Base-by-base conservation (phyloP, 1,140 invertebrate species). In the Gryon sp. region DNA sequence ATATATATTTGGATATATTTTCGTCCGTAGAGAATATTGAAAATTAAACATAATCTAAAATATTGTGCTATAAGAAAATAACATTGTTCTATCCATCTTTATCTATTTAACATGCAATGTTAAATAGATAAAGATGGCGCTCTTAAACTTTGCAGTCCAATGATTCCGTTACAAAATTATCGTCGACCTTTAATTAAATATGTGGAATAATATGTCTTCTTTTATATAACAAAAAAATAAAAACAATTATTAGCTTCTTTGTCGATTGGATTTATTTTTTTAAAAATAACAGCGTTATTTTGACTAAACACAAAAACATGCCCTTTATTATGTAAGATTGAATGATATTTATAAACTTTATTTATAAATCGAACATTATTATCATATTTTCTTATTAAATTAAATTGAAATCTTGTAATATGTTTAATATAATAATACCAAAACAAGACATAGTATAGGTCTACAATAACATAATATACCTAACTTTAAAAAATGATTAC, bases 271-370 rank as follows among this genome's bases (percentile, higher is more conserved):
- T 48, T 28, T 46, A 8, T 8, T 26, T 18, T 15, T 16, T 18
- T 30, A 30, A 48, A 18, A 32, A 48, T 30, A 48, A 48, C 45
- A 48, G 14, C 45, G 45, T 26, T 26, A 48, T 48, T 26, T 48
- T 30, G 20, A 5, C 24, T 22, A 9, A 38, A 43, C 18, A 43
- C n/a, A n/a, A 43, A 40, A 40, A 40, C 16, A n/a, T n/a, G n/a
- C n/a, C 19, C 4, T 11, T 11, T 43, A 18, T 22, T 43, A 12
- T 22, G 40, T 22, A 43, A 22, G 11, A 43, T 20, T 12, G 19
- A 11, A 43, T 22, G 14, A 22, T 22, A 43, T 43, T 12, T 22
- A 43, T 43, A 19, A 4, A 2, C 5, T 5, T 5, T 20, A 22
- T 11, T 22, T 12, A 22, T 11, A 43, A 43, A 6, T 9, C 2